These are phyloP conservation scores for Battus philenor DNA, from an alignment of 1,140 invertebrate species.

Conservation along the genomic window DNA sequence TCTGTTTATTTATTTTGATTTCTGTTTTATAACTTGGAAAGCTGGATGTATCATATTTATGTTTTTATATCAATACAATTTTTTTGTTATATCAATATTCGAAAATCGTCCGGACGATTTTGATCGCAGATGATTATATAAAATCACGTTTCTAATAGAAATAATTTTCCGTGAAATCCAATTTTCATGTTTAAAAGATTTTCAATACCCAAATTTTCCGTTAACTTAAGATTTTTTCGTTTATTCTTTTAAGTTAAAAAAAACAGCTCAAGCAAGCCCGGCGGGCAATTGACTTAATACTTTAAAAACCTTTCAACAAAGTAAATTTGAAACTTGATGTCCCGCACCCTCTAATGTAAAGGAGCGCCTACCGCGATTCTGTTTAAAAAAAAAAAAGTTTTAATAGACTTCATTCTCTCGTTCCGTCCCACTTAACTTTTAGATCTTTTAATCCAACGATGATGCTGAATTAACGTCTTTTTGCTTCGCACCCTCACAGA, in stretches of 20 bases:
- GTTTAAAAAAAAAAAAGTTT: constrained; percentile 9
- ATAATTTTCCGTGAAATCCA: too few species aligned
- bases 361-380: background rate
- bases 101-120: too few species aligned
- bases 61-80: too few species aligned
- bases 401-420: constrained; percentile 1
- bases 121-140: too few species aligned
- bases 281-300: constrained; percentile 11
- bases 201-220: constrained; percentile 7
- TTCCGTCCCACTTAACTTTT: background rate
- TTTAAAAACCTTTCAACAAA: constrained; percentile 15
- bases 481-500: too few species aligned
- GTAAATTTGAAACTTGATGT: constrained; percentile 16
- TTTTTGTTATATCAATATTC: too few species aligned
- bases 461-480: too few species aligned
- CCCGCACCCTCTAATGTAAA: constrained; percentile 8
- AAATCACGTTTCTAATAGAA: too few species aligned
- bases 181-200: constrained; percentile 7
- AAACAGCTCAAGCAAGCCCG: constrained; percentile 11
- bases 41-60: too few species aligned
- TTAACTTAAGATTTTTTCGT: constrained; percentile 2
- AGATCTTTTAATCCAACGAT: too few species aligned
- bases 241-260: constrained; percentile 8
- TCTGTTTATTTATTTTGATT: too few species aligned
- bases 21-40: too few species aligned